Percentiles rank a stretch among this genome's conserved stretches.
Conservation (phyloP, 2,113 vertebrate species). For the Gymnarchus niloticus region DNA sequence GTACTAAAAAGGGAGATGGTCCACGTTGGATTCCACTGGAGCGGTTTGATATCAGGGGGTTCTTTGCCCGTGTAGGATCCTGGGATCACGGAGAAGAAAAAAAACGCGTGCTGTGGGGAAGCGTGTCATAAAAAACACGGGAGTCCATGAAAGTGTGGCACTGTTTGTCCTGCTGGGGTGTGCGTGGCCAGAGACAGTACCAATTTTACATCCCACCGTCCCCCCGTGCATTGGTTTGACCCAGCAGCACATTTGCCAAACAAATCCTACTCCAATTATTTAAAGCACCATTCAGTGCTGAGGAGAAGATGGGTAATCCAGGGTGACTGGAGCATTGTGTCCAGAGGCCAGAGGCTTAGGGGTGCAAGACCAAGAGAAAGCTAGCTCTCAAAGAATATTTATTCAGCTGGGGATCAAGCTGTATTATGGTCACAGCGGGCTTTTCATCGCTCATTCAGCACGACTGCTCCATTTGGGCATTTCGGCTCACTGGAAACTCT, state of each 20-base stretch:
- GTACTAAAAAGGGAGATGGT: background rate
- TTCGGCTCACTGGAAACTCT: background rate
- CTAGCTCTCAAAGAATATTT: background rate
- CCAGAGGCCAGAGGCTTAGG: background rate
- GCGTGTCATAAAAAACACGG: background rate
- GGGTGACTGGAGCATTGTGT: background rate
- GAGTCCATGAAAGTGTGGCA: too few relatives aligned
- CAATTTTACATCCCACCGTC: constrained; percentile 18
- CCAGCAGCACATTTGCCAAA: constrained; percentile 37
- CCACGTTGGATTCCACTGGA: background rate
- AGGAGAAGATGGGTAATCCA: background rate
- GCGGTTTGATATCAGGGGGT: background rate
- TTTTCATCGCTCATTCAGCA: background rate
- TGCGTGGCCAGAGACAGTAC: background rate
- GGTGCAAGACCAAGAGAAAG: background rate
- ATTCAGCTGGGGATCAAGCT: constrained; percentile 9
- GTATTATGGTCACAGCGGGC: background rate
- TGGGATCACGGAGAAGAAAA: background rate
- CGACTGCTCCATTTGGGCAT: background rate
- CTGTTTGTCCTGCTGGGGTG: background rate
- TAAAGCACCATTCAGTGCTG: constrained; percentile 19
- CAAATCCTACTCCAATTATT: constrained; percentile 39
- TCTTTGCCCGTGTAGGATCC: background rate
- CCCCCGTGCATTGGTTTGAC: constrained; percentile 26
- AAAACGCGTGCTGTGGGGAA: background rate